Evolutionary conservation across 2,888 invertebrate genomes (phyloP), one percentile per base, ranked within the genome.

Genomic region (Herminia tarsipennalis): DNA sequence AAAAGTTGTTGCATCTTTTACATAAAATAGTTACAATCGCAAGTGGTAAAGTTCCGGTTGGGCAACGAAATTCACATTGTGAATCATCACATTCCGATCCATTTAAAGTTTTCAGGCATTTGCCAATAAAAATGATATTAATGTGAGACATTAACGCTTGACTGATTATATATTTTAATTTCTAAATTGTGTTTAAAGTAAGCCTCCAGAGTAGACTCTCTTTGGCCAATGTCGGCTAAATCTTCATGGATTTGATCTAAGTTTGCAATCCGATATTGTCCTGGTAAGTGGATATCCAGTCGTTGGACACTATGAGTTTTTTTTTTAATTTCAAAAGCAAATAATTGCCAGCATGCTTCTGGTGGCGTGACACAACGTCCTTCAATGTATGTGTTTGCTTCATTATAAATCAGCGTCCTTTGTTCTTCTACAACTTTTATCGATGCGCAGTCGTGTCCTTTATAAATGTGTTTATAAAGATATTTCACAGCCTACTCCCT

Each of bases 231-330:
- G 12, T 52, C 46, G 28, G 49, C 40, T 40, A 44, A 50, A 50
- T 50, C 44, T 44, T 44, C 40, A 21, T 50, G 40, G 29, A 8
- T 40, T 36, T 44, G 40, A 13, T 50, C 33, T 14, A 44, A 50
- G 27, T 50, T 44, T 50, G 40, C 37, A 5, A 50, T 44, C 37
- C 50, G 37, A 40, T 52, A 42, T 14, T 47, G 34, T 35, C 46
- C 36, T 33, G 42, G 42, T 42, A 46, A 46, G 42, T 52, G 42
- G 30, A 47, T 46, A 30, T 42, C 42, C 32, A 47, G 46, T 46
- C 39, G 38, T 27, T 27, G 43, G 14, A 81, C 53, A 4, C 66
- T 35, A 52, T 78, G 74, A 13, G 66, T 67, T 40, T 67, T 53
- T 13, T 64, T 55, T 33, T 70, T 59, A 49, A 81, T 59, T 18